Conservation (phyloP, 2,888 invertebrate species). For the Brassicogethes aeneus region DNA sequence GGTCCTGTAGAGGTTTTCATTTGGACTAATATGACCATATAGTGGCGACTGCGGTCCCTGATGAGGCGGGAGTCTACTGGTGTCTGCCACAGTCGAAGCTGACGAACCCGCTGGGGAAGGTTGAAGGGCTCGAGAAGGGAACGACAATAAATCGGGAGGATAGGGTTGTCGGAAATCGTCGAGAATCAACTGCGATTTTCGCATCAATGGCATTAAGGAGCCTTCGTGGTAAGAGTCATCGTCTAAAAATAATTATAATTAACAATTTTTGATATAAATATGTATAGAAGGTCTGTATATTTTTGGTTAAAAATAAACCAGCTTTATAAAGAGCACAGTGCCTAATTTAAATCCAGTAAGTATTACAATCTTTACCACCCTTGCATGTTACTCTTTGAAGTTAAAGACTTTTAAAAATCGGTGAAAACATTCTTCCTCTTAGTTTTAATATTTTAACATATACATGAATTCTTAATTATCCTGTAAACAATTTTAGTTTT, state of each 20-base stretch:
- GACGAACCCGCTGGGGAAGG: constrained; percentile 74
- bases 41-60: constrained; percentile 42
- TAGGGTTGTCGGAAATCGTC: constrained; percentile 53
- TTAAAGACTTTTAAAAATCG: no score
- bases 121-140: constrained; percentile 57
- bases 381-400: no score
- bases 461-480: no score
- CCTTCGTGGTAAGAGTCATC: constrained; percentile 59
- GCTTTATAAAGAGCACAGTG: no score
- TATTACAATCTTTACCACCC: no score
- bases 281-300: no score
- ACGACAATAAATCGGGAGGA: constrained; percentile 75
- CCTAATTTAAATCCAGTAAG: no score
- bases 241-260: constrained; percentile 37
- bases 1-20: constrained; percentile 62
- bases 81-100: constrained; percentile 71
- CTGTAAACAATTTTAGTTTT: no score
- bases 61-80: constrained; percentile 36
- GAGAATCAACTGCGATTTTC: constrained; percentile 46
- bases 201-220: constrained; percentile 38
- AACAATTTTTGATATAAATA: no score
- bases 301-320: no score
- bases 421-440: no score
- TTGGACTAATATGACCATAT: constrained; percentile 60
- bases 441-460: no score